Conservation (phyloP, 2,888 invertebrate genomes). For the Apodemia mormo region DNA sequence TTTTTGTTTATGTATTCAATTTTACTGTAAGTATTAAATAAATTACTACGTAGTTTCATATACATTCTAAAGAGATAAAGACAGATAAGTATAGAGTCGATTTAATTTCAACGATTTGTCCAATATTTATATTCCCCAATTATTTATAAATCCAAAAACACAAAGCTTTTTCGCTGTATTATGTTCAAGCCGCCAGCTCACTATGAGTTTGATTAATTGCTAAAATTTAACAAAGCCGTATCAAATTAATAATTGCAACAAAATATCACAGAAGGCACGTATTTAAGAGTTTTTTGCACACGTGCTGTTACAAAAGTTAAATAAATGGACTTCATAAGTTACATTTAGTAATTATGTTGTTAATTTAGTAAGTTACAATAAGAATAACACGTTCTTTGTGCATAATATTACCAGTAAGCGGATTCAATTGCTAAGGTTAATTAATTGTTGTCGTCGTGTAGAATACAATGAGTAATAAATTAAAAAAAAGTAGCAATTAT, state of each 20-base stretch:
- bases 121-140: not conserved
- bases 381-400: conserved; percentile 4
- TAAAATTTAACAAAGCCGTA: conserved; percentile 64
- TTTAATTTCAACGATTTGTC: not conserved
- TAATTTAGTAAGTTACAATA: conserved; percentile 6
- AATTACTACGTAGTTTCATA: no score
- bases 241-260: conserved; percentile 74
- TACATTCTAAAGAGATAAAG: no score
- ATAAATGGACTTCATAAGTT: not conserved
- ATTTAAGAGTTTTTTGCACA: conserved; percentile 47
- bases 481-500: not conserved
- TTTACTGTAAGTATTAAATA: no score
- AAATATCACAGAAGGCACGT: conserved; percentile 56
- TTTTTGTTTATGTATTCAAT: no score
- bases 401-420: not conserved
- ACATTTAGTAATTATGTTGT: conserved; percentile 8
- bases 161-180: not conserved
- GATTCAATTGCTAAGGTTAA: conserved; percentile 5
- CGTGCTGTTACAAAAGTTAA: conserved; percentile 34
- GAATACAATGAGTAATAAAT: conserved; percentile 12
- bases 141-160: not conserved
- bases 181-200: conserved; percentile 5
- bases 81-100: not conserved
- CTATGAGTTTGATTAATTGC: conserved; percentile 42
- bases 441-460: conserved; percentile 6